A percentile compares a stretch with the other conserved stretches of the same genome.
phyloP scores from a whole-genome alignment of 2,888 invertebrate genomes.

The Dexiosoma caninum region DNA sequence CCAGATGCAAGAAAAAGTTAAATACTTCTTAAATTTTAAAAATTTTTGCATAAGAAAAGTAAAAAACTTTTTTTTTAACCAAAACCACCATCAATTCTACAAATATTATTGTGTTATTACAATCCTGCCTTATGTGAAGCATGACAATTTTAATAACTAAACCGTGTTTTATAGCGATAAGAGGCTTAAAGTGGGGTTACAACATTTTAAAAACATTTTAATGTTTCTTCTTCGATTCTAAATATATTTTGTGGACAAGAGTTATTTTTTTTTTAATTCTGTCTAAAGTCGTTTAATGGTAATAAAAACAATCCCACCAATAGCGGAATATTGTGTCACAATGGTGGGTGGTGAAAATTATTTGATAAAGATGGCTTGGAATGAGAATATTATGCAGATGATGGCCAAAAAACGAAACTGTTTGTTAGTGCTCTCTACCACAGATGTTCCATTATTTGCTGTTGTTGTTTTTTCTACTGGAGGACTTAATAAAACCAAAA shows the following conservation, averaged over 20 bases:
- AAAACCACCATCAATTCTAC: too few species aligned
- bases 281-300: slow-evolving; percentile 13
- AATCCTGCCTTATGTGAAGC: slow-evolving; percentile 43
- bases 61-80: too few species aligned
- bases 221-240: slow-evolving; percentile 2
- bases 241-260: not conserved
- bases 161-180: slow-evolving; percentile 58
- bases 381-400: not conserved
- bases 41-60: too few species aligned
- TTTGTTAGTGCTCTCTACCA: too few species aligned
- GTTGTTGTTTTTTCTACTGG: not conserved
- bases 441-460: too few species aligned
- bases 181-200: slow-evolving; percentile 61
- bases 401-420: too few species aligned
- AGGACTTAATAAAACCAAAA: too few species aligned
- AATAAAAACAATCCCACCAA: not conserved
- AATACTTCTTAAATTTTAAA: too few species aligned
- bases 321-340: not conserved
- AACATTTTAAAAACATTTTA: slow-evolving; percentile 42
- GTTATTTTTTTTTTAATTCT: not conserved
- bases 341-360: not conserved
- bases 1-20: too few species aligned
- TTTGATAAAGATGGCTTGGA: not conserved
- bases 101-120: too few species aligned
- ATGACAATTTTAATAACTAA: slow-evolving; percentile 56